Evolutionary conservation across 2,113 vertebrate species (phyloP).

Genomic region (Sakesphorus luctuosus): DNA sequence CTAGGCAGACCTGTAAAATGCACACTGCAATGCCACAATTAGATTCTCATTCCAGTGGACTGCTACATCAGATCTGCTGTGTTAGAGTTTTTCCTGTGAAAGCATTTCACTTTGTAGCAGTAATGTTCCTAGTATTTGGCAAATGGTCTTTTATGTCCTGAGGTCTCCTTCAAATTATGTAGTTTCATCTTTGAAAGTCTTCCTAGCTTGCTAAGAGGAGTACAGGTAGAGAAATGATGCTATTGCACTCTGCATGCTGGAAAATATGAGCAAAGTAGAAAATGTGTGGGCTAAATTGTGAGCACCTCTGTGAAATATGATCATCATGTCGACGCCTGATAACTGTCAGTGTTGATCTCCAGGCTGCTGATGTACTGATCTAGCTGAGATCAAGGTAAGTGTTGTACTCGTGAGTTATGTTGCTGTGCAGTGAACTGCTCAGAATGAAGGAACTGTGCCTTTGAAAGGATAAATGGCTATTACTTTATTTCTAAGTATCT

Average conservation of each 20-base stretch:
- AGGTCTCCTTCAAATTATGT: not conserved
- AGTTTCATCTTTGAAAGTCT: not conserved
- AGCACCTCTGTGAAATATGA: conserved; percentile 27
- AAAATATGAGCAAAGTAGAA: not conserved
- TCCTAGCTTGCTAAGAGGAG: not conserved
- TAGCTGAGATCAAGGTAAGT: conserved; percentile 1
- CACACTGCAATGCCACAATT: not conserved
- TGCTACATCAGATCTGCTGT: not conserved
- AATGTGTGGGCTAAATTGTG: not conserved
- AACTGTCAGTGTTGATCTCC: not conserved
- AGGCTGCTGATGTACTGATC: conserved; percentile 28
- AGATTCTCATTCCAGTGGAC: not conserved
- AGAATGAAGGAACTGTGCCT: conserved; percentile 9
- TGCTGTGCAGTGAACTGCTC: conserved; percentile 18
- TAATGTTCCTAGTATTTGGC: not conserved
- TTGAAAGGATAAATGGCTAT: conserved; percentile 35
- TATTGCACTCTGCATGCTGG: not conserved
- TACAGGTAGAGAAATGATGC: not conserved
- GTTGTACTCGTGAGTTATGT: not conserved
- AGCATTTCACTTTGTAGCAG: not conserved
- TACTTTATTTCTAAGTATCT: conserved; percentile 3
- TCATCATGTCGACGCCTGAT: not conserved
- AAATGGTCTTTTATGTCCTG: conserved; percentile 7
- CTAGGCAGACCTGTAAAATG: not conserved
- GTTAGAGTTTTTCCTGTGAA: not conserved